Conservation (phyloP, 2,797 vertebrate species). For the Ataeniobius toweri region DNA sequence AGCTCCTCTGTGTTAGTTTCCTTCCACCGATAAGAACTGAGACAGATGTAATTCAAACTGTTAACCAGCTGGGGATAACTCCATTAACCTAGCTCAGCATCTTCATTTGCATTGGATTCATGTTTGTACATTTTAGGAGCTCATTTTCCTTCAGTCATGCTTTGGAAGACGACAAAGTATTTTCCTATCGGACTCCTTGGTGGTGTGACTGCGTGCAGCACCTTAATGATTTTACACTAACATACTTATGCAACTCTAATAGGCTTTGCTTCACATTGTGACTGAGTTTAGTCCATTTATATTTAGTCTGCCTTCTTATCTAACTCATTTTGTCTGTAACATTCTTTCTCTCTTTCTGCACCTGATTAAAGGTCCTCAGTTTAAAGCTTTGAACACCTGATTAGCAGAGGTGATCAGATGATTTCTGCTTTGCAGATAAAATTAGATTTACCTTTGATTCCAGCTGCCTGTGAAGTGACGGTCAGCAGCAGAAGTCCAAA, state of each 20-base stretch:
- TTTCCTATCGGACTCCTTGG: neutral
- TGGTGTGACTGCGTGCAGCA: constrained; percentile 10
- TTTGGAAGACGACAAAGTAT: constrained; percentile 10
- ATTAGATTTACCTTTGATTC: constrained; percentile 82
- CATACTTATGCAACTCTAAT: constrained; percentile 58
- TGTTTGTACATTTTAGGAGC: constrained; percentile 16
- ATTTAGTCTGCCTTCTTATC: constrained; percentile 22
- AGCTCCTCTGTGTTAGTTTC: neutral
- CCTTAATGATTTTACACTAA: constrained; percentile 18
- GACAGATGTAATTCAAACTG: constrained; percentile 29
- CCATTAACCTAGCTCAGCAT: constrained; percentile 10
- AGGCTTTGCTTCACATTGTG: constrained; percentile 49
- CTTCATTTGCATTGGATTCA: constrained; percentile 10
- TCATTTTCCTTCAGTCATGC: neutral
- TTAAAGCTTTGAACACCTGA: neutral
- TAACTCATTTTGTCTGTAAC: neutral
- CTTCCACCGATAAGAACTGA: neutral
- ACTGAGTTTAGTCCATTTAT: constrained; percentile 27
- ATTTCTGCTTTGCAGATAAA: constrained; percentile 15
- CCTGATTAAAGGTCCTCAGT: neutral
- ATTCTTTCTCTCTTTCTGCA: neutral
- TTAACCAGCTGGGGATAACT: constrained; percentile 29
- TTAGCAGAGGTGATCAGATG: neutral
- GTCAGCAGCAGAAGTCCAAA: constrained; percentile 76
- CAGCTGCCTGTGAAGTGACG: constrained; percentile 77